A percentile compares a stretch with the other conserved stretches of the same genome.
Evolutionary conservation across 2,113 vertebrate genomes (phyloP).

Genomic region (Phoxinus phoxinus): DNA sequence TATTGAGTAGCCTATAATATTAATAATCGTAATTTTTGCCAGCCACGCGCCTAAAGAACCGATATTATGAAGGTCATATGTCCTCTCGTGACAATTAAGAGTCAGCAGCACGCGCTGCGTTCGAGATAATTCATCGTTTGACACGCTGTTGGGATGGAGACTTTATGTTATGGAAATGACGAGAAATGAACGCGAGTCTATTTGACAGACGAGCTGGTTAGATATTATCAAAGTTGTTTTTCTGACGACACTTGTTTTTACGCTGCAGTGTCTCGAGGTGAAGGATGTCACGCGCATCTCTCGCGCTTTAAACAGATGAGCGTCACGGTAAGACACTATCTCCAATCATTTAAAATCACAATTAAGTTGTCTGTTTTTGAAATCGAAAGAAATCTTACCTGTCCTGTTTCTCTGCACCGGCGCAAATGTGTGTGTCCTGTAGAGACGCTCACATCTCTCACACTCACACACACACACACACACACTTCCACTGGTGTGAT

Average conservation of each 20-base stretch:
- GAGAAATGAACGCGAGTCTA: neutral
- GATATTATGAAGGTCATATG: slow-evolving; percentile 26
- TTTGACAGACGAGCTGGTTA: neutral
- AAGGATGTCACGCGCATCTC: slow-evolving; percentile 30
- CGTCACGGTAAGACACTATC: neutral
- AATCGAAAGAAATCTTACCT: slow-evolving; percentile 39
- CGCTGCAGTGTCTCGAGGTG: slow-evolving; percentile 45
- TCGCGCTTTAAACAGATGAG: neutral
- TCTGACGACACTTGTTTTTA: slow-evolving; percentile 18
- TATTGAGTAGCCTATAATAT: too few relatives aligned
- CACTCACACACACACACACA: neutral
- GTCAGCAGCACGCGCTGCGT: neutral
- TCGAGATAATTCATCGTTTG: slow-evolving; percentile 4
- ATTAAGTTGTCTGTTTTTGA: neutral
- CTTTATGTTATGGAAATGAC: neutral
- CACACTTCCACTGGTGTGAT: neutral
- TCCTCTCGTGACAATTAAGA: neutral
- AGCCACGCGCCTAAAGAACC: neutral
- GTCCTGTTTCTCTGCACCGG: slow-evolving; percentile 36
- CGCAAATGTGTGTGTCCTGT: slow-evolving; percentile 23
- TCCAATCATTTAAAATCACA: neutral
- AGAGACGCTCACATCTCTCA: slow-evolving; percentile 25
- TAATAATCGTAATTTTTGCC: slow-evolving; percentile 5
- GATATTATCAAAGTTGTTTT: slow-evolving; percentile 20
- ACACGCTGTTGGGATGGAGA: neutral